Evolutionary conservation across 37 sponge, comb jelly and placozoan genomes (phyloP), one percentile per base, ranked within the genome.

Genomic region (Halichondria panicea): DNA sequence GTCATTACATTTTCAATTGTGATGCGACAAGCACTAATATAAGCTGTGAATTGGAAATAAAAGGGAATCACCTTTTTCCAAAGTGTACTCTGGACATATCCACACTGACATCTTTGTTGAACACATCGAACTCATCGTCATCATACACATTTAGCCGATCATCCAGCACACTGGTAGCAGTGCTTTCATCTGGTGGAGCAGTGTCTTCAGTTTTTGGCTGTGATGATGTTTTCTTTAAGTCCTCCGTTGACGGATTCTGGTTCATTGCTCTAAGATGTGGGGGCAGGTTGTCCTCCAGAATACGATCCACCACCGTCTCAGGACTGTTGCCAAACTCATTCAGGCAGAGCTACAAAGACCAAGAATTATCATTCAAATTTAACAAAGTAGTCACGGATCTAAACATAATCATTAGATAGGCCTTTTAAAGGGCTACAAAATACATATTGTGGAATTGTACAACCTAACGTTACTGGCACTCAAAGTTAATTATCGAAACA

Each of bases 71-170:
- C 92, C 70, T 86, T 43, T 91, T 91, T 40, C 92, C 92, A 44
- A 77, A 70, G 25, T 77, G 83, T 24, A 91, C 76, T 71, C 75
- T 67, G 2, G 74, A 70, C 39, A 82, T 33, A 61, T 91, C 88
- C 28, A 91, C 72, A 37, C 79, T 70, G 31, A 28, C 41, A n/a
- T 56, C 42, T 54, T 70, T 80, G 8, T 46, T 69, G 48, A 91
- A 87, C 55, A 91, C 71, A 79, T 91, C 92, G 79, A 91, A 91
- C 63, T 83, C 84, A 63, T 91, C 92, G 59, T 68, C 31, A 67
- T 91, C 92, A 79, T 50, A 86, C 21, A 86, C 80, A 74, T 58
- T 77, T 24, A 42, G 25, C 37, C 92, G 36, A 32, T 74, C 41
- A 19, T 79, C 76, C 57, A 87, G 40, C 21, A 91, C 42, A 1